phyloP scores from a whole-genome alignment of 2,888 invertebrate species.

The Torymus auratus region DNA sequence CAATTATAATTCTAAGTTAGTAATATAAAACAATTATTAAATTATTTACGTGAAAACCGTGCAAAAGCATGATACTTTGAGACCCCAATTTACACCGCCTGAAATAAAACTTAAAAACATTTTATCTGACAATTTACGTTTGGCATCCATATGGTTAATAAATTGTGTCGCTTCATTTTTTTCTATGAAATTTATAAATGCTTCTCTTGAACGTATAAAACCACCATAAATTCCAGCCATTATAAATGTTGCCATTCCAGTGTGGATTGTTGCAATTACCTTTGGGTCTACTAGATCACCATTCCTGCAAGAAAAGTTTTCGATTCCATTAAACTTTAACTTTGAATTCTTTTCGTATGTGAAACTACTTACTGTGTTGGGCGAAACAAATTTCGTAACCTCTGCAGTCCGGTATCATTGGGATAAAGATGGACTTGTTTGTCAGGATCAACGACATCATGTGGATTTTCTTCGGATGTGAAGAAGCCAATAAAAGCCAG shows the following conservation, averaged over 20 bases:
- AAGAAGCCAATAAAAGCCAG: conserved; percentile 17
- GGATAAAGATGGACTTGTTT: not conserved
- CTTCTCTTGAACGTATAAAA: conserved; percentile 78
- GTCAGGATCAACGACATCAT: conserved; percentile 8
- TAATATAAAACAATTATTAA: not conserved
- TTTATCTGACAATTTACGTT: conserved; percentile 85
- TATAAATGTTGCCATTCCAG: conserved; percentile 73
- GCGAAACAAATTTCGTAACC: conserved; percentile 62
- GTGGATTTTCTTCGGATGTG: conserved; percentile 2
- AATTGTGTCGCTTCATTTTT: conserved; percentile 86
- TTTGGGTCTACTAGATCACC: conserved; percentile 35
- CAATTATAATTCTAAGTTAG: no score
- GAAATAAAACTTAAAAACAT: conserved; percentile 84
- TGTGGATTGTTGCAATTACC: not conserved
- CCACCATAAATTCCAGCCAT: conserved; percentile 82
- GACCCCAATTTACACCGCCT: conserved; percentile 85
- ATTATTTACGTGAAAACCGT: conserved; percentile 82
- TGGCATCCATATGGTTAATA: conserved; percentile 82
- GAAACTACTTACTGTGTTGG: conserved; percentile 62
- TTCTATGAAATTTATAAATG: conserved; percentile 84
- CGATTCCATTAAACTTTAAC: not conserved
- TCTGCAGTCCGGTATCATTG: conserved; percentile 57
- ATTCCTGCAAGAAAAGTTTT: conserved; percentile 28
- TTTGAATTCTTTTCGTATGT: not conserved
- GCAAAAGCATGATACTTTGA: conserved; percentile 83